Percentiles rank a stretch among this genome's conserved stretches.
Conservation (phyloP, 2,113 vertebrate species). For the Elephas maximus region DNA sequence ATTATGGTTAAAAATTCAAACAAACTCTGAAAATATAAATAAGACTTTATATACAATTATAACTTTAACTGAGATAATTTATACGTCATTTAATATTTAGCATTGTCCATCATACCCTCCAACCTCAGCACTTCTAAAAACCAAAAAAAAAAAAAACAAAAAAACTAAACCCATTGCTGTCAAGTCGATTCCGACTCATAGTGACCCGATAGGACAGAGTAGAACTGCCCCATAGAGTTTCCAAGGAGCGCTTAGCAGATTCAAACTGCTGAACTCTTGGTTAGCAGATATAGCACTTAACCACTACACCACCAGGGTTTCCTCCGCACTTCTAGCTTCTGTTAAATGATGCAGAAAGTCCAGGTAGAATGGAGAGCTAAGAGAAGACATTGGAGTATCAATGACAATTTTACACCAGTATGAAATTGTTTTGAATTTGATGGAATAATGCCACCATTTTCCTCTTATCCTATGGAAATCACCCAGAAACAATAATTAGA, state of each 20-base stretch:
- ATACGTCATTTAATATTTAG: neutral
- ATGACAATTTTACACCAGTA: neutral
- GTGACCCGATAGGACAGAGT: too few species aligned
- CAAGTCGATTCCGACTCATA: too few species aligned
- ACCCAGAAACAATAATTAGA: neutral
- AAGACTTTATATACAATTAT: neutral
- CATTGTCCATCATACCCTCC: too few species aligned
- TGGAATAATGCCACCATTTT: neutral
- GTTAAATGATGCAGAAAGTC: neutral
- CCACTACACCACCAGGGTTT: too few species aligned
- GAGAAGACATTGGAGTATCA: neutral
- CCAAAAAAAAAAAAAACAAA: too few species aligned
- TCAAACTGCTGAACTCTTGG: too few species aligned
- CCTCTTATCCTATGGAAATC: slow-evolving; percentile 24
- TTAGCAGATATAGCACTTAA: too few species aligned
- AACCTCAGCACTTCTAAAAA: too few species aligned
- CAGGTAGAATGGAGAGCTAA: neutral
- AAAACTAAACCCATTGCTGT: too few species aligned
- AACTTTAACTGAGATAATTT: slow-evolving; percentile 27
- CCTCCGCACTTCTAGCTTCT: too few species aligned
- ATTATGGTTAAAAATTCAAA: neutral
- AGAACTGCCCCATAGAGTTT: too few species aligned
- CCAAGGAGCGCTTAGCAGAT: too few species aligned
- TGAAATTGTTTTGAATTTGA: slow-evolving; percentile 39
- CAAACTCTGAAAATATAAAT: neutral